Percentiles rank a stretch among this genome's conserved stretches.
Conservation (phyloP, 2,797 vertebrate species). For the Amazona ochrocephala region DNA sequence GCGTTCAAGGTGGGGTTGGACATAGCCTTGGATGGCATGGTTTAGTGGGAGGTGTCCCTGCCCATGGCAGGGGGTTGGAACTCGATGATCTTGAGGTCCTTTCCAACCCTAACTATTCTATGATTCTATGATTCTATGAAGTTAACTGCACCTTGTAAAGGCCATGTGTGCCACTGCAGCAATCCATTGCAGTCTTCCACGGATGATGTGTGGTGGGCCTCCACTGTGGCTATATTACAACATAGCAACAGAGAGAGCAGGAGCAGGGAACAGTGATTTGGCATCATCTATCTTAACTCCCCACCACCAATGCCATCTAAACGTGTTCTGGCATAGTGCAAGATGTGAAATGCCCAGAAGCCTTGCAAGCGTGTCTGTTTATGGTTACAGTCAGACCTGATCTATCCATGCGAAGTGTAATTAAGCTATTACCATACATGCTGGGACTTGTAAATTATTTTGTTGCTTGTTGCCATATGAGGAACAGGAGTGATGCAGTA, state of each 20-base stretch:
- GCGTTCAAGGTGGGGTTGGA: too few species aligned
- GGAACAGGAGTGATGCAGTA: neutral
- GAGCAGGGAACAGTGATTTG: neutral
- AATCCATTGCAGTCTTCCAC: neutral
- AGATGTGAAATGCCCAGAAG: neutral
- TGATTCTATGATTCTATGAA: neutral
- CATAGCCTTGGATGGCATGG: too few species aligned
- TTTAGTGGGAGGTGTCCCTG: too few species aligned
- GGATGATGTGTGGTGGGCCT: neutral
- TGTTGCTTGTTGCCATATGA: neutral
- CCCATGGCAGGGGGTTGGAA: too few species aligned
- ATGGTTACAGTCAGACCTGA: neutral
- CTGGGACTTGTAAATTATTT: neutral
- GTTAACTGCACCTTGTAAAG: neutral
- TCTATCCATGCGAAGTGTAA: neutral
- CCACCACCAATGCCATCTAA: neutral
- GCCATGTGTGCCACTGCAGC: neutral
- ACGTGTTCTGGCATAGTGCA: neutral
- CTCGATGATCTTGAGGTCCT: too few species aligned
- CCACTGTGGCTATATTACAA: neutral
- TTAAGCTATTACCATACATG: neutral
- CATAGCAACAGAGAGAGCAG: neutral
- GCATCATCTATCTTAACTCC: neutral
- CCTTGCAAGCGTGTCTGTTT: neutral
- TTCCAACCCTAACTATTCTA: too few species aligned